Percentiles rank a stretch among this genome's conserved stretches.
phyloP scores from a whole-genome alignment of 2,113 vertebrate genomes.

The Pollachius pollachius region DNA sequence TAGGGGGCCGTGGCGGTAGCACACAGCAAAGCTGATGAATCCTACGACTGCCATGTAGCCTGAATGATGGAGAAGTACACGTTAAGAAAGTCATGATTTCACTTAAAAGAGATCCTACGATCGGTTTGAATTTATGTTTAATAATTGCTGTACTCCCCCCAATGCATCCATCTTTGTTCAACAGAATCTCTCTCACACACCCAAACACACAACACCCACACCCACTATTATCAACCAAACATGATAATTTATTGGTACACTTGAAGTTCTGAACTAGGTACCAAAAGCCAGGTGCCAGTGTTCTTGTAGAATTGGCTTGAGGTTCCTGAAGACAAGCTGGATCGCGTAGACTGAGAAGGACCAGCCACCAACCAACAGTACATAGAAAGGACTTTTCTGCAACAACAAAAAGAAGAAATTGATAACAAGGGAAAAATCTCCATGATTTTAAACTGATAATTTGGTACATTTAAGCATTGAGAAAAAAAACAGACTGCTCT shows the following conservation, averaged over 20 bases:
- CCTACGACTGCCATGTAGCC: constrained; percentile 83
- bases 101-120: not conserved
- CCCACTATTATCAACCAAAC: no score
- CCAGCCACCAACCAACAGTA: constrained; percentile 89
- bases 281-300: constrained; percentile 90
- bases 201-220: no score
- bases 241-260: no score
- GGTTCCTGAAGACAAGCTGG: constrained; percentile 89
- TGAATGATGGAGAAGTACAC: constrained; percentile 40
- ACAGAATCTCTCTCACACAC: no score
- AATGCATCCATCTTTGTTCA: no score
- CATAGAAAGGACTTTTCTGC: constrained; percentile 90
- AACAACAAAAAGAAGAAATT: constrained; percentile 16
- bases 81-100: constrained; percentile 1
- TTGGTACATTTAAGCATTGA: not conserved
- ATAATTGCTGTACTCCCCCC: not conserved
- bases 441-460: not conserved
- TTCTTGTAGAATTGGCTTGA: constrained; percentile 80
- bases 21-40: constrained; percentile 88
- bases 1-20: constrained; percentile 90
- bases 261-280: constrained; percentile 47
- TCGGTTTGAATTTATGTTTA: not conserved
- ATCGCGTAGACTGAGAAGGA: constrained; percentile 95
- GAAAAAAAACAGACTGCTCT: not conserved
- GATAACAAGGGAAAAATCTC: not conserved